Percentiles rank a stretch among this genome's conserved stretches.
Conservation (phyloP, 2,888 invertebrate species). For the Torymus aiolomorphi region DNA sequence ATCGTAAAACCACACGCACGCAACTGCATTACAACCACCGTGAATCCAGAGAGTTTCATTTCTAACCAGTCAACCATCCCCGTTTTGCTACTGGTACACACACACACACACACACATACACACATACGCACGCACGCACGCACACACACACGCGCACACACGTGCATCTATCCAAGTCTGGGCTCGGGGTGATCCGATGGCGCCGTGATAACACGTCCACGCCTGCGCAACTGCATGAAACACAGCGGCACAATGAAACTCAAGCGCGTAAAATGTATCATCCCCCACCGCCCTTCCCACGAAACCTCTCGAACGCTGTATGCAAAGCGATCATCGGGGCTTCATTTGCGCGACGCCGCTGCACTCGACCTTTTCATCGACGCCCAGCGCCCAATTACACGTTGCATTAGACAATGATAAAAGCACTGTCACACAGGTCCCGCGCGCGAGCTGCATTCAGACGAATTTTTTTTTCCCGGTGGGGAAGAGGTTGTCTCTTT, state of each 20-base stretch:
- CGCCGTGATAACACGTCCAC: constrained; percentile 18
- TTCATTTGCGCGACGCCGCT: constrained; percentile 38
- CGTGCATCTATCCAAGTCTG: too few species aligned
- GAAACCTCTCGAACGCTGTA: not conserved
- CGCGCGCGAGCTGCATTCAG: constrained; percentile 12
- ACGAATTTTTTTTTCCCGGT: not conserved
- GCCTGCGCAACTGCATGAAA: not conserved
- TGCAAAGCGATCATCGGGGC: constrained; percentile 15
- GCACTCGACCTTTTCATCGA: constrained; percentile 42
- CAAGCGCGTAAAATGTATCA: constrained; percentile 46
- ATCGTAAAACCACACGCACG: constrained; percentile 3
- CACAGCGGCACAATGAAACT: constrained; percentile 43
- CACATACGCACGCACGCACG: too few species aligned
- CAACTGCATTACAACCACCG: too few species aligned
- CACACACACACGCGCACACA: too few species aligned
- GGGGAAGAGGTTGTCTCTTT: not conserved
- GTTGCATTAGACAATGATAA: constrained; percentile 65
- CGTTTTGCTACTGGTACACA: too few species aligned
- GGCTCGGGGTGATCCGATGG: constrained; percentile 14
- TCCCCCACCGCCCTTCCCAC: not conserved
- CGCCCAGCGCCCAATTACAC: constrained; percentile 61
- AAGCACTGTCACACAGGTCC: constrained; percentile 44
- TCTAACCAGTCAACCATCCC: too few species aligned
- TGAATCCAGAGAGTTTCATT: constrained; percentile 5
- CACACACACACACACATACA: too few species aligned